Conservation (phyloP, 2,113 vertebrate genomes). For the Saccopteryx leptura region DNA sequence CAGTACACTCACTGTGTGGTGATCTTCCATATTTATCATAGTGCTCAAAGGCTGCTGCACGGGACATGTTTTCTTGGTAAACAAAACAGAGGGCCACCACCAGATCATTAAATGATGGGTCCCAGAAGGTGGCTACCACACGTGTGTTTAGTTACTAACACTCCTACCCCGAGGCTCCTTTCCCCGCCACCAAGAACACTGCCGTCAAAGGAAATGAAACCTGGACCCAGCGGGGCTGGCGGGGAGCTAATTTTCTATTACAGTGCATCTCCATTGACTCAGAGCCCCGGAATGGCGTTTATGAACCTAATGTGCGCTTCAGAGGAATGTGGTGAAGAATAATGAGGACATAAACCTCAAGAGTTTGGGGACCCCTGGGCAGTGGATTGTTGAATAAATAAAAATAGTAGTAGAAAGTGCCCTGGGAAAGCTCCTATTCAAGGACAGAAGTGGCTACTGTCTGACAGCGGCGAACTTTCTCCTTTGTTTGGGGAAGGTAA, state of each 20-base stretch:
- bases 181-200: background rate
- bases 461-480: fast-evolving
- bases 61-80: background rate
- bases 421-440: background rate
- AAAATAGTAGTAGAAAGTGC: background rate
- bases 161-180: background rate
- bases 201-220: background rate
- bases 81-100: background rate
- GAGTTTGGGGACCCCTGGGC: background rate
- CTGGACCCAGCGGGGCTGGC: background rate
- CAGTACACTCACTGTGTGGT: fast-evolving
- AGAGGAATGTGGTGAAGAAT: background rate
- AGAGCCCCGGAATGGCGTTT: background rate
- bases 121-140: background rate
- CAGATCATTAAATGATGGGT: fast-evolving
- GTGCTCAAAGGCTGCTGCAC: background rate
- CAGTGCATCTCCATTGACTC: background rate
- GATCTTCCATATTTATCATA: background rate
- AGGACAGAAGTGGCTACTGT: background rate
- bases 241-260: conserved; percentile 52
- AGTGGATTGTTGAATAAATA: background rate
- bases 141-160: background rate
- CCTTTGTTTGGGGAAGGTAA: background rate
- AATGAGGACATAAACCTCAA: background rate
- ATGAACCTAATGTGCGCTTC: background rate